These are phyloP conservation scores for Acronicta psi DNA, from an alignment of 2,888 invertebrate species.

Conservation along the genomic window DNA sequence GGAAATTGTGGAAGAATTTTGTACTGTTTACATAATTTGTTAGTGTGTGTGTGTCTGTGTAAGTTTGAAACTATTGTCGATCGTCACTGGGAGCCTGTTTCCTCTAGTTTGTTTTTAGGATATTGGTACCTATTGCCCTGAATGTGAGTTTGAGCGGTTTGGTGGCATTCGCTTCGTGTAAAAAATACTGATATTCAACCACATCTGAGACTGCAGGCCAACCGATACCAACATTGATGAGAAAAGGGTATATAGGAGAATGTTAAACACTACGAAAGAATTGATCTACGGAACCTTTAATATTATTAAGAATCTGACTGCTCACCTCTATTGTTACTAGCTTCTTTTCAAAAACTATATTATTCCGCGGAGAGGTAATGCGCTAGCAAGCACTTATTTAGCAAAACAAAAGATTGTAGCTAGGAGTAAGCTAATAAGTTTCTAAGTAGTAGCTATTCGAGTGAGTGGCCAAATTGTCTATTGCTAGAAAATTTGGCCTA, in stretches of 20 bases:
- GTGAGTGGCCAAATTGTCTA: conserved; percentile 21
- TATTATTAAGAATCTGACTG: background rate
- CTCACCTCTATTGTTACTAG: conserved; percentile 41
- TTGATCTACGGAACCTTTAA: conserved; percentile 41
- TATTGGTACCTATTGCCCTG: too few relatives aligned
- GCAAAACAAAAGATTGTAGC: conserved; percentile 39
- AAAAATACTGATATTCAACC: too few relatives aligned
- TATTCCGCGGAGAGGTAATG: conserved; percentile 43
- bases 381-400: conserved; percentile 35
- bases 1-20: conserved; percentile 20
- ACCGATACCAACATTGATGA: too few relatives aligned
- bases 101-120: too few relatives aligned
- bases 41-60: background rate
- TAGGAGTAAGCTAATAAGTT: conserved; percentile 21
- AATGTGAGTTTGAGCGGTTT: too few relatives aligned
- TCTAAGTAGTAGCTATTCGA: conserved; percentile 6
- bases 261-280: too few relatives aligned
- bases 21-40: background rate
- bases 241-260: too few relatives aligned
- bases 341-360: conserved; percentile 52
- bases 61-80: too few relatives aligned
- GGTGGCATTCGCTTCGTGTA: too few relatives aligned
- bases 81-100: too few relatives aligned
- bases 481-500: too few relatives aligned
- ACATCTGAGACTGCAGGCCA: too few relatives aligned